Percentiles rank a stretch among this genome's conserved stretches.
These are phyloP conservation scores for Diaperis boleti DNA, from an alignment of 2,888 invertebrate genomes.

Conservation along the genomic window DNA sequence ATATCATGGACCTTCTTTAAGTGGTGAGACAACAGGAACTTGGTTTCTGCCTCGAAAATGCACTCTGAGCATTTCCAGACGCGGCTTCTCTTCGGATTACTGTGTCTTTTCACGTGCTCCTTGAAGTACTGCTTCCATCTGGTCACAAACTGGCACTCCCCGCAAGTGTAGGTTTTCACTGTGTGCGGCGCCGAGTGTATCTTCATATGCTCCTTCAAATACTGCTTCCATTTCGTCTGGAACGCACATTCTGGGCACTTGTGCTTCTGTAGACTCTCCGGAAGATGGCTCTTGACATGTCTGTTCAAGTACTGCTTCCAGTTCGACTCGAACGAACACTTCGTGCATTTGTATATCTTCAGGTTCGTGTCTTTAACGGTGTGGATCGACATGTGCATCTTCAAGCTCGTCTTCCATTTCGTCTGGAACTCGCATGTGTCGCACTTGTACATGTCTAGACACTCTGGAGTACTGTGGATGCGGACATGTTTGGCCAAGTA, in stretches of 20 bases:
- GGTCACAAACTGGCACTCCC: conserved; percentile 48
- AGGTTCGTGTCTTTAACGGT: conserved; percentile 41
- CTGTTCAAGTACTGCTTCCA: conserved; percentile 49
- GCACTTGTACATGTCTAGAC: conserved; percentile 50
- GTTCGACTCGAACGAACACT: conserved; percentile 49
- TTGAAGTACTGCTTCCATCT: conserved; percentile 50
- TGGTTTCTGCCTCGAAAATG: conserved; percentile 44
- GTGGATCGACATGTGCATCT: conserved; percentile 48
- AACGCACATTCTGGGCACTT: conserved; percentile 48
- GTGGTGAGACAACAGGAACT: conserved; percentile 12
- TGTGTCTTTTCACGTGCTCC: conserved; percentile 48
- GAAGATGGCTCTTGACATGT: conserved; percentile 29
- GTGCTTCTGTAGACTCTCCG: conserved; percentile 47
- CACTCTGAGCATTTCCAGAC: conserved; percentile 48
- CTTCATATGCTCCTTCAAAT: conserved; percentile 50
- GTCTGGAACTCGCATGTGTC: conserved; percentile 49
- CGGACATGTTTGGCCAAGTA: conserved; percentile 45
- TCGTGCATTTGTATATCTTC: conserved; percentile 47
- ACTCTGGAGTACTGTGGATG: conserved; percentile 49
- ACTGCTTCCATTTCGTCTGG: conserved; percentile 49
- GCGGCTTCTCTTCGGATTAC: conserved; percentile 44
- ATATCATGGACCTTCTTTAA: conserved; percentile 32
- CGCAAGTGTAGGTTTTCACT: conserved; percentile 49
- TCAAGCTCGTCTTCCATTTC: conserved; percentile 50
- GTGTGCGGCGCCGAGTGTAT: conserved; percentile 47